Percentiles rank a stretch among this genome's conserved stretches.
Conservation (phyloP, 2,797 vertebrate species). For the Fistularia commersonii region DNA sequence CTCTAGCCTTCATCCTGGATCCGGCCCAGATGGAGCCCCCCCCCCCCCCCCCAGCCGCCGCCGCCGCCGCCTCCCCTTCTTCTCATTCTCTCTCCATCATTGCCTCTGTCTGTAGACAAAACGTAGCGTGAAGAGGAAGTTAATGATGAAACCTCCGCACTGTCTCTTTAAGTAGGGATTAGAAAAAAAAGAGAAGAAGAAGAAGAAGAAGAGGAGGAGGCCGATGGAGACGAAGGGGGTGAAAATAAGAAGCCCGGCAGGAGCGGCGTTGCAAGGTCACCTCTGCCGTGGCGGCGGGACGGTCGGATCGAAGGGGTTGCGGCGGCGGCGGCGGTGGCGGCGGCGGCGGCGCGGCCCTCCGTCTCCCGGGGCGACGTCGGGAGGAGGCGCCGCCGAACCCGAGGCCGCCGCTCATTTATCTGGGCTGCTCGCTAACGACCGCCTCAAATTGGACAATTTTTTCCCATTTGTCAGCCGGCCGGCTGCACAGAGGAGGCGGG, state of each 20-base stretch:
- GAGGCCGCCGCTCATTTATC: conserved; percentile 85
- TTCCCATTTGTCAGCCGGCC: conserved; percentile 89
- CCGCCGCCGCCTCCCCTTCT: conserved; percentile 17
- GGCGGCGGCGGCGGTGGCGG: conserved; percentile 63
- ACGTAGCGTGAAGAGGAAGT: conserved; percentile 31
- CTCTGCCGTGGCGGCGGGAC: conserved; percentile 71
- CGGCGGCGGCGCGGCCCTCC: too few species aligned
- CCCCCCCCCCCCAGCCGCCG: conserved; percentile 13
- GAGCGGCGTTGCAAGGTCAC: conserved; percentile 81
- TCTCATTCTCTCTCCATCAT: conserved; percentile 15
- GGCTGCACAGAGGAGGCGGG: conserved; percentile 80
- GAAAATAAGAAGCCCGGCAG: conserved; percentile 78
- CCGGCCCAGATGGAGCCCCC: conserved; percentile 44
- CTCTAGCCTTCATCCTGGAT: conserved; percentile 52
- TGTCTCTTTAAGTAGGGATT: conserved; percentile 73
- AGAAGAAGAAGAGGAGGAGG: too few species aligned
- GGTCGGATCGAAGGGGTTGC: conserved; percentile 75
- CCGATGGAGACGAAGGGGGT: conserved; percentile 62
- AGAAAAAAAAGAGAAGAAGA: conserved; percentile 49
- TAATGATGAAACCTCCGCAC: conserved; percentile 56
- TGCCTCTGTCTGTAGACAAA: conserved; percentile 31
- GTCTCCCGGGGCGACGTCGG: conserved; percentile 78
- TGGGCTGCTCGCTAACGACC: conserved; percentile 85
- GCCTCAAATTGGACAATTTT: conserved; percentile 93
- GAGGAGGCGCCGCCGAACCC: conserved; percentile 86